These are phyloP conservation scores for Brachyalestes nurse DNA, from an alignment of 2,797 vertebrate genomes.

Conservation along the genomic window DNA sequence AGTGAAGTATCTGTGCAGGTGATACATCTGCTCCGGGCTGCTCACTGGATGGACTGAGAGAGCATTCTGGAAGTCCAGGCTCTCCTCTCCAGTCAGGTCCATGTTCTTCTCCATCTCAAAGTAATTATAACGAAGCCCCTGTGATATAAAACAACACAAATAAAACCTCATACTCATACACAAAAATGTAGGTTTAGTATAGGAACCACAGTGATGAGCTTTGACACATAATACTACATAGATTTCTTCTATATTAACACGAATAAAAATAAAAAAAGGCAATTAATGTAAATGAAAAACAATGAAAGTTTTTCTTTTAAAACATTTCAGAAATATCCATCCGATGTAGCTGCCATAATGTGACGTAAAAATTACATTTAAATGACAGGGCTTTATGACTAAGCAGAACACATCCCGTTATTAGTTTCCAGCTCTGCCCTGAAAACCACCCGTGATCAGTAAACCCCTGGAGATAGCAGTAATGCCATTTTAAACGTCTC, in stretches of 20 bases:
- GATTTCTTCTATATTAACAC: no score
- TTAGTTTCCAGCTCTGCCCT: slow-evolving; percentile 8
- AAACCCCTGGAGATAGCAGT: slow-evolving; percentile 44
- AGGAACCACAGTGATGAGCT: no score
- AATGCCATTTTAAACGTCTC: slow-evolving; percentile 48
- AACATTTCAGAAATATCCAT: no score
- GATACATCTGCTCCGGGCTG: slow-evolving; percentile 94
- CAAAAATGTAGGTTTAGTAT: neutral
- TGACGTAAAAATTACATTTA: neutral
- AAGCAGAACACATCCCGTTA: neutral
- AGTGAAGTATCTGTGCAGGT: slow-evolving; percentile 91
- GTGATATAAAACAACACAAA: slow-evolving; percentile 27
- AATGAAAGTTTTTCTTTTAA: no score
- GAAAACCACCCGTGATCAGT: slow-evolving; percentile 2
- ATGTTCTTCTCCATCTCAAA: slow-evolving; percentile 86
- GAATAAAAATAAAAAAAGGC: no score
- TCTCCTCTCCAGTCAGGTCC: slow-evolving; percentile 81
- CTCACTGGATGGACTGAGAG: slow-evolving; percentile 91
- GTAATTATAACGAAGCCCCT: slow-evolving; percentile 88
- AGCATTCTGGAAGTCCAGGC: slow-evolving; percentile 81
- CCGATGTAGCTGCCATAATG: no score
- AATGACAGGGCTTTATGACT: slow-evolving; percentile 12
- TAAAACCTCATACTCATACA: neutral
- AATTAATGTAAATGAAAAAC: no score
- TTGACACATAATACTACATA: no score